These are phyloP conservation scores for human DNA, from an alignment of 2,113 vertebrate species.

Conservation along the genomic window DNA sequence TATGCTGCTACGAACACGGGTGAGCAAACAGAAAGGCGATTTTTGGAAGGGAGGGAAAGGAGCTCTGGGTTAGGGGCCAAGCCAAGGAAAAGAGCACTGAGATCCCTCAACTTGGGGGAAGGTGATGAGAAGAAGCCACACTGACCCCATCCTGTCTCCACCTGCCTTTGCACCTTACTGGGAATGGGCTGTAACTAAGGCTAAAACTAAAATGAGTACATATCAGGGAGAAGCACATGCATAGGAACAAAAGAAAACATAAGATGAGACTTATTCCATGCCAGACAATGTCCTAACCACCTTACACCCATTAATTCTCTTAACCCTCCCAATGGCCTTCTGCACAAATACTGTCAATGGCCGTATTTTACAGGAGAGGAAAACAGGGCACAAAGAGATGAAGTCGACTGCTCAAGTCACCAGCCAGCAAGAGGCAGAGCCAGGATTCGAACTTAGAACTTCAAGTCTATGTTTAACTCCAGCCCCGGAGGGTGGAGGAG, in stretches of 20 bases:
- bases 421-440: background rate
- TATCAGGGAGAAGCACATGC: background rate
- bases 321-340: background rate
- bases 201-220: background rate
- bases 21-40: background rate
- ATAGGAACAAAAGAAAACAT: background rate
- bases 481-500: accelerated
- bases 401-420: background rate
- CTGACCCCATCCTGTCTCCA: background rate
- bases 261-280: background rate
- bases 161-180: background rate
- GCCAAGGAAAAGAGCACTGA: background rate
- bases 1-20: background rate
- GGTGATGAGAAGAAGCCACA: background rate
- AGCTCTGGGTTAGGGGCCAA: background rate
- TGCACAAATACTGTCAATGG: background rate
- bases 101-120: background rate
- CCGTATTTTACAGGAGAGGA: background rate
- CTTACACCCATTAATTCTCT: accelerated
- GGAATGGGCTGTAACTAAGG: background rate
- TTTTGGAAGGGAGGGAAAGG: background rate
- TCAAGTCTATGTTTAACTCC: background rate
- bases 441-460: background rate
- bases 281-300: accelerated
- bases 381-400: background rate